Evolutionary conservation across 2,888 invertebrate genomes (phyloP).

Genomic region (Eulithis testata): DNA sequence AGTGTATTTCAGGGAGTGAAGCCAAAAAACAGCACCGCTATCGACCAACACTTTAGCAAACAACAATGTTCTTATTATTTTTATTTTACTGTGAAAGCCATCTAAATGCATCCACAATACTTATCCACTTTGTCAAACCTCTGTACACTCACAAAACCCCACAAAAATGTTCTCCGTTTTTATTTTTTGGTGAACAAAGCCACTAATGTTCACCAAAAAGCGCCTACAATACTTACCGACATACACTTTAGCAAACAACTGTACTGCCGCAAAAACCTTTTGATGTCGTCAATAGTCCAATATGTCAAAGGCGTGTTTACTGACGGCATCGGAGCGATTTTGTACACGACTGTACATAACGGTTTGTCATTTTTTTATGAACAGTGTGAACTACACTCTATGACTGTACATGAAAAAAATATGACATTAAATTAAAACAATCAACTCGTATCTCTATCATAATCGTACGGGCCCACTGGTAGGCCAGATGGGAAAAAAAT

Average conservation of each 20-base stretch:
- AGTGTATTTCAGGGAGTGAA: background rate
- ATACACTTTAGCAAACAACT: constrained; percentile 36
- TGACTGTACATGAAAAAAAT: background rate
- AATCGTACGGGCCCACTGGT: no score
- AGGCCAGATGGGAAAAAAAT: no score
- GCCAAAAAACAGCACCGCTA: background rate
- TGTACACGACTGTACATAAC: constrained; percentile 34
- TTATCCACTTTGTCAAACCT: background rate
- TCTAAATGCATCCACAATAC: no score
- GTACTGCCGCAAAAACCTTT: constrained; percentile 33
- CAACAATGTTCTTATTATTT: no score
- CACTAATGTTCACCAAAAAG: constrained; percentile 7
- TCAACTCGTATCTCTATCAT: no score
- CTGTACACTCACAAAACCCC: background rate
- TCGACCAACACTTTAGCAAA: background rate
- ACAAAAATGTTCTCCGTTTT: no score
- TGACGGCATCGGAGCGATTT: constrained; percentile 39
- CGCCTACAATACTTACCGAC: constrained; percentile 1
- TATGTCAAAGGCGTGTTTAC: constrained; percentile 45
- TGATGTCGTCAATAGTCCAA: constrained; percentile 39
- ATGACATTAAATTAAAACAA: no score
- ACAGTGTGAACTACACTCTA: background rate
- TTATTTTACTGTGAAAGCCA: no score
- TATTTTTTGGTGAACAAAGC: background rate
- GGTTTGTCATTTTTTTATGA: constrained; percentile 35